These are phyloP conservation scores for Hyperoplus lanceolatus DNA, from an alignment of 2,797 vertebrate species.

Conservation along the genomic window DNA sequence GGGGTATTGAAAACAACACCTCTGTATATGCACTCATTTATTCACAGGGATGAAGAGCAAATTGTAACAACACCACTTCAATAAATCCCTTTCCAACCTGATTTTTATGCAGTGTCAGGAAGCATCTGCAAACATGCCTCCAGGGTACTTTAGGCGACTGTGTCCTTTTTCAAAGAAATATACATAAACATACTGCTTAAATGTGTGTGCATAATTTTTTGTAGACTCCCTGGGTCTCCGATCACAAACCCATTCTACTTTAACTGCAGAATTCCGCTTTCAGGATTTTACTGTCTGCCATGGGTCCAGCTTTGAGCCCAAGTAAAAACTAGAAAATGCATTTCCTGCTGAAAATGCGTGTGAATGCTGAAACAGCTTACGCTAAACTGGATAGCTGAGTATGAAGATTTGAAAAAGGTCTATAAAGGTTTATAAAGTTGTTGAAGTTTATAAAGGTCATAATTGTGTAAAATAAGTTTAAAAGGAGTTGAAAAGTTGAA, in stretches of 20 bases:
- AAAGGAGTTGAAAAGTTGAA: too few relatives aligned
- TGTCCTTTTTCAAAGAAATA: not conserved
- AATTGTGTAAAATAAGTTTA: too few relatives aligned
- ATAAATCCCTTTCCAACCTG: not conserved
- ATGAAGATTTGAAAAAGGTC: too few relatives aligned
- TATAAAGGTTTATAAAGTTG: too few relatives aligned
- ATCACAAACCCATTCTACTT: too few relatives aligned
- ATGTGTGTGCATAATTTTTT: not conserved
- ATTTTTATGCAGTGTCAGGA: not conserved
- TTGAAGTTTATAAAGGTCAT: too few relatives aligned
- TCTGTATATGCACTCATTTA: not conserved
- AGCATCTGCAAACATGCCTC: not conserved
- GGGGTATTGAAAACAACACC: constrained; percentile 15
- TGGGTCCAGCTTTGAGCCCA: not conserved
- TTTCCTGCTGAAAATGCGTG: too few relatives aligned
- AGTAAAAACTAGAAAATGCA: too few relatives aligned
- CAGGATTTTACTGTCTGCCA: not conserved
- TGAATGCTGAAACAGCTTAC: too few relatives aligned
- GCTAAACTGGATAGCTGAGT: too few relatives aligned
- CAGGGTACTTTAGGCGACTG: too few relatives aligned
- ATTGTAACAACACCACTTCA: not conserved
- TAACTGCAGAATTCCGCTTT: not conserved
- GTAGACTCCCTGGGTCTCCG: not conserved
- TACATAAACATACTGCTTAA: not conserved
- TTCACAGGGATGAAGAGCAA: constrained; percentile 3